A percentile compares a stretch with the other conserved stretches of the same genome.
Conservation (phyloP, 1,140 invertebrate genomes). For the Penaeus japonicus region DNA sequence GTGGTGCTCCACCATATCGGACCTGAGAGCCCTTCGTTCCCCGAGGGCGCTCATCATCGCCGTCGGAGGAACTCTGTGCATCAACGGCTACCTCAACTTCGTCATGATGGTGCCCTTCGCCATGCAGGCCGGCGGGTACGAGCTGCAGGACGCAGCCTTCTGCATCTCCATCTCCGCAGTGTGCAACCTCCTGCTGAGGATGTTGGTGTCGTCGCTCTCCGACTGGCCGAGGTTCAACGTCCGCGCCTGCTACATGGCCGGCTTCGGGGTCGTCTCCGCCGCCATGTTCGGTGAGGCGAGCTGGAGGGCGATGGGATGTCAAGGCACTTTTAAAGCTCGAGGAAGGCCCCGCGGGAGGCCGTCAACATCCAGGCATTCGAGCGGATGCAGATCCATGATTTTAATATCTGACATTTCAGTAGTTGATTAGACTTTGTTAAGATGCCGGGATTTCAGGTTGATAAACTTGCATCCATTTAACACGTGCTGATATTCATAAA, state of each 20-base stretch:
- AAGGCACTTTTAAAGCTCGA: no score
- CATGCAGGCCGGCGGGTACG: neutral
- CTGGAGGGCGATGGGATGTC: neutral
- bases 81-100: conserved; percentile 16
- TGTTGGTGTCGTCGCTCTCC: neutral
- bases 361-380: no score
- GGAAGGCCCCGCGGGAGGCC: neutral
- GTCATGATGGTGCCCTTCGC: conserved; percentile 42
- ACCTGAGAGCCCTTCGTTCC: neutral
- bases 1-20: neutral
- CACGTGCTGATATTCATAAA: no score
- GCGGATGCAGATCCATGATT: no score
- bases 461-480: no score
- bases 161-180: conserved; percentile 7
- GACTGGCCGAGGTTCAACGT: conserved; percentile 23
- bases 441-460: no score
- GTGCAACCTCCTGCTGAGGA: neutral
- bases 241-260: neutral
- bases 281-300: neutral
- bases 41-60: conserved; percentile 10
- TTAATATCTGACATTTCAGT: no score
- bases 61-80: neutral
- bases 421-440: no score
- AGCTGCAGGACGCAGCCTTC: neutral
- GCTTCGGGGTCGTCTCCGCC: neutral